Percentiles rank a stretch among this genome's conserved stretches.
Evolutionary conservation across 2,888 invertebrate genomes (phyloP).

Genomic region (Odontomyia ornata): DNA sequence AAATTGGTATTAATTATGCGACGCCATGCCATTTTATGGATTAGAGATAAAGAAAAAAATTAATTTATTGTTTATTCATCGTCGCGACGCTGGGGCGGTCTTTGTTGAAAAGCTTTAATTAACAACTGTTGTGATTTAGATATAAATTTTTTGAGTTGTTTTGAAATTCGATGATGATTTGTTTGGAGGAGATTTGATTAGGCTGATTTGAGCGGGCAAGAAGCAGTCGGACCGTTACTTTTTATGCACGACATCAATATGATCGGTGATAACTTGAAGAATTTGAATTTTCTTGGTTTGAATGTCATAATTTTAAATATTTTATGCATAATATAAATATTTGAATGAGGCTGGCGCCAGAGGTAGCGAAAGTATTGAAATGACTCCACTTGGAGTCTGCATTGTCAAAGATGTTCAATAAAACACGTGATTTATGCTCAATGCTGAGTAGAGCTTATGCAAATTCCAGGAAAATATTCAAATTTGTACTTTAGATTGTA

Average conservation of each 20-base stretch:
- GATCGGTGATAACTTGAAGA: not conserved
- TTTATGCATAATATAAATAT: too few relatives aligned
- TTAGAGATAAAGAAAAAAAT: not conserved
- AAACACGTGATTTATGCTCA: too few relatives aligned
- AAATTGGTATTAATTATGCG: constrained; percentile 30
- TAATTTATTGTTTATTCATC: constrained; percentile 9
- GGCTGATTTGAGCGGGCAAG: not conserved
- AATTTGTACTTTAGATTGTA: too few relatives aligned
- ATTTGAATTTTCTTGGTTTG: too few relatives aligned
- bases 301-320: too few relatives aligned
- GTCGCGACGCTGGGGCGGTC: not conserved
- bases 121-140: constrained; percentile 32
- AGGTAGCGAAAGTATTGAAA: too few relatives aligned
- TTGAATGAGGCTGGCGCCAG: too few relatives aligned
- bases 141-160: constrained; percentile 16
- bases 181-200: not conserved
- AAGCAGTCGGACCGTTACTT: constrained; percentile 26
- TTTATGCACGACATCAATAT: constrained; percentile 22
- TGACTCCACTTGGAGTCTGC: too few relatives aligned
- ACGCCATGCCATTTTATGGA: constrained; percentile 36
- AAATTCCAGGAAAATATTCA: too few relatives aligned
- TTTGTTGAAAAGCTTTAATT: constrained; percentile 16
- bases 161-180: constrained; percentile 5
- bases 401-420: too few relatives aligned
- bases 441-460: too few relatives aligned